Percentiles rank a stretch among this genome's conserved stretches.
Conservation (phyloP, 2,113 vertebrate genomes). For the Glareola pratincola region DNA sequence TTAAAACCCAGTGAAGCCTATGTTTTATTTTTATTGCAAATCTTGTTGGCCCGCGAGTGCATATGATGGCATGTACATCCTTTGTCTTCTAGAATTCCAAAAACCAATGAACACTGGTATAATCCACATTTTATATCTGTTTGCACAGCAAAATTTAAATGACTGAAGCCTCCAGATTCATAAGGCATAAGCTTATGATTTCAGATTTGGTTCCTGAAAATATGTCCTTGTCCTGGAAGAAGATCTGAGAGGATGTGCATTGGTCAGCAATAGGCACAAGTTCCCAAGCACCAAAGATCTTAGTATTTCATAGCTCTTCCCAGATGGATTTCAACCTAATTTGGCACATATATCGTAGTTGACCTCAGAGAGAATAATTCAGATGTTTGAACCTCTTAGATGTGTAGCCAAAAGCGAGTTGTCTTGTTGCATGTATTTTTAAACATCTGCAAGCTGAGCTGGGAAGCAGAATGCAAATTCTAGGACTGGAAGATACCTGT, state of each 20-base stretch:
- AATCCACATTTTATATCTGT: not conserved
- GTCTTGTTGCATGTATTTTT: conserved; percentile 65
- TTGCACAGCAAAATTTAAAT: not conserved
- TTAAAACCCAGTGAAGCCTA: not conserved
- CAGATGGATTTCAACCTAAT: conserved; percentile 44
- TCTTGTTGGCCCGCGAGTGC: not conserved
- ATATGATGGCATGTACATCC: not conserved
- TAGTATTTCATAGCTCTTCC: conserved; percentile 23
- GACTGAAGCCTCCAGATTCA: not conserved
- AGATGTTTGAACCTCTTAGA: conserved; percentile 58
- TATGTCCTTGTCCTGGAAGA: not conserved
- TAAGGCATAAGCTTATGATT: not conserved
- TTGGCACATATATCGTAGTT: conserved; percentile 39
- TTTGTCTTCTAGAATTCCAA: not conserved
- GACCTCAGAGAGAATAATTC: conserved; percentile 70
- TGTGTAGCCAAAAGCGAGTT: conserved; percentile 61
- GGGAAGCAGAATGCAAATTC: conserved; percentile 42
- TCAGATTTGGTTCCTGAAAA: not conserved
- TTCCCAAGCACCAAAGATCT: conserved; percentile 7
- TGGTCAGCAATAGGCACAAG: conserved; percentile 14
- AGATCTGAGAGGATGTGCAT: not conserved
- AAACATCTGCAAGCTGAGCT: conserved; percentile 52
- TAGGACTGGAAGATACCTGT: conserved; percentile 13
- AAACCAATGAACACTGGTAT: not conserved
- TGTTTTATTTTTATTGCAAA: not conserved